Evolutionary conservation across 2,888 invertebrate genomes (phyloP), one percentile per base, ranked within the genome.

Genomic region (Drosophila aldrichi): DNA sequence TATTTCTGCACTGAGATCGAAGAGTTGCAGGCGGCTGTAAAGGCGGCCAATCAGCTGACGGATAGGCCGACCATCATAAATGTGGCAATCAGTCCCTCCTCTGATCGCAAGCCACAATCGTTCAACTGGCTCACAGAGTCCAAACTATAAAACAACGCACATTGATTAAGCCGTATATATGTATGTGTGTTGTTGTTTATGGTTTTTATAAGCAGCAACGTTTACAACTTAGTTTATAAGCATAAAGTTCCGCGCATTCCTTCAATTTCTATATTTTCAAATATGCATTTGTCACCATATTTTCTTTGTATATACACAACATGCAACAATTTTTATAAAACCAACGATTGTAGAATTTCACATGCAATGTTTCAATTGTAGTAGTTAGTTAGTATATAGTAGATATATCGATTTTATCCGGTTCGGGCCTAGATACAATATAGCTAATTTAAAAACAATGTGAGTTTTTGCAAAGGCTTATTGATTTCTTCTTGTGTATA

Each of bases 101-200:
- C 98, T 16, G 97, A 96, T 91, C 95, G 98, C 76, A 98, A 98
- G 93, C 95, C 96, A 43, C 99, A 99, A 93, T 95, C 96, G 20
- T 98, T 97, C 92, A 96, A 95, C 91, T 98, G 98, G 98, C 94
- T 98, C 7, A 98, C 98, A 0, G 97, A 97, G 93, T 97, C 98
- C 8, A 98, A 98, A 93, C 94, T 97, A 84, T 97, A 94, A 79
- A 54, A 18, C 34, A 16, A 22, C 22, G 10, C 16, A 7, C 16
- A 8, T 2, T 14, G 34, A 14, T 38, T 14, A 16, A 38, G 16
- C 34, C 22, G 38, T 52, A 10, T 41, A 43, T 52, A 10, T 52
- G 60, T 68, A 10, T 52, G 61, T 68, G 49, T 55, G 32, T 44
- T 18, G 40, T 32, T 46, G 32, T 48, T 25, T 65, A 20, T 48